Percentiles rank a stretch among this genome's conserved stretches.
Evolutionary conservation across 53 echinoderm and acorn worm species (phyloP).

Genomic region (Holothuria leucospilota): DNA sequence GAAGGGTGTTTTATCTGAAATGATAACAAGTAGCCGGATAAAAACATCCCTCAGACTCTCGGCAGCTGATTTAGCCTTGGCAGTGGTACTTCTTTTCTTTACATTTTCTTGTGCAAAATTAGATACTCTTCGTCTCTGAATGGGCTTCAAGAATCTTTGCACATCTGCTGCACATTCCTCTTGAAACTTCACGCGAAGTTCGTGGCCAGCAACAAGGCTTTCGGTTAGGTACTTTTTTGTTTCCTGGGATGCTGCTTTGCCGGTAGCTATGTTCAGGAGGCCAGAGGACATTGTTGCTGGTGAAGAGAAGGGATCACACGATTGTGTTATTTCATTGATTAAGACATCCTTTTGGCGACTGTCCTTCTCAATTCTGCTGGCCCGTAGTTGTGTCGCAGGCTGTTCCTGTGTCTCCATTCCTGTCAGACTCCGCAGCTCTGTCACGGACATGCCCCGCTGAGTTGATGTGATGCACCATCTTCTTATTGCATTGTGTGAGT

Average conservation of each 20-base stretch:
- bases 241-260: too few relatives aligned
- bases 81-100: too few relatives aligned
- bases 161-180: slow-evolving; percentile 55
- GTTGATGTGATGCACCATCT: slow-evolving; percentile 66
- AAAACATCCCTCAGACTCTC: too few relatives aligned
- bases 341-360: slow-evolving; percentile 53
- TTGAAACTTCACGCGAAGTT: slow-evolving; percentile 36
- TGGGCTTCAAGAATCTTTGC: slow-evolving; percentile 28
- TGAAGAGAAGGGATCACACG: too few relatives aligned
- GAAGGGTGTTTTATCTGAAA: too few relatives aligned
- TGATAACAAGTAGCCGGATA: too few relatives aligned
- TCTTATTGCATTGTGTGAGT: slow-evolving; percentile 64
- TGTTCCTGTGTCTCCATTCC: slow-evolving; percentile 53
- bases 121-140: too few relatives aligned
- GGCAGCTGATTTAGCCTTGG: too few relatives aligned
- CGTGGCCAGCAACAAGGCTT: slow-evolving; percentile 25
- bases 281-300: too few relatives aligned
- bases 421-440: slow-evolving; percentile 61
- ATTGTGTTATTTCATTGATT: too few relatives aligned
- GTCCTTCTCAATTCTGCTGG: slow-evolving; percentile 69
- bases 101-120: too few relatives aligned
- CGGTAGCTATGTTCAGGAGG: too few relatives aligned
- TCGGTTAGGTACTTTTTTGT: background rate
- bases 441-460: slow-evolving; percentile 74
- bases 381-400: slow-evolving; percentile 55